A percentile compares a stretch with the other conserved stretches of the same genome.
These are phyloP conservation scores for Verasper variegatus DNA, from an alignment of 2,113 vertebrate genomes.

Conservation along the genomic window DNA sequence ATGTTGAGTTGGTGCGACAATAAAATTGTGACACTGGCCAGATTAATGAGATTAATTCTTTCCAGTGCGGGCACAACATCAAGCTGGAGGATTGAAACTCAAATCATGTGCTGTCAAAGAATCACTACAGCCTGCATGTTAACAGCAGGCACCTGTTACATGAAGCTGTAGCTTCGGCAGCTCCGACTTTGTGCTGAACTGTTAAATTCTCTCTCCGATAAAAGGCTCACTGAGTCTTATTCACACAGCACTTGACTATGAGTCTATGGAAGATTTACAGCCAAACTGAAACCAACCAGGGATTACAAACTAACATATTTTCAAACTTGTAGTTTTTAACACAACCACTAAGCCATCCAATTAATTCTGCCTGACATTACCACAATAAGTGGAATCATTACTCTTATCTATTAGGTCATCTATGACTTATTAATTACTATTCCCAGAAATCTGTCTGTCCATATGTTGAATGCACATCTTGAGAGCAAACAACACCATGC, in stretches of 20 bases:
- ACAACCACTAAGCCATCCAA: too few species aligned
- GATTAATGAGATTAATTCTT: constrained; percentile 41
- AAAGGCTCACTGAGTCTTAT: not conserved
- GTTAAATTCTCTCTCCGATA: too few species aligned
- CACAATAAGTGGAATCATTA: too few species aligned
- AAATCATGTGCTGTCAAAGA: constrained; percentile 30
- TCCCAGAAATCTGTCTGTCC: too few species aligned
- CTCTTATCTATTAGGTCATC: too few species aligned
- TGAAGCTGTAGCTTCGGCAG: not conserved
- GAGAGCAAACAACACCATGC: too few species aligned
- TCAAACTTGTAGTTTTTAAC: too few species aligned
- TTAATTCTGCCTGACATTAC: too few species aligned
- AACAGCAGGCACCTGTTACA: constrained; percentile 33
- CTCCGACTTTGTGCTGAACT: too few species aligned
- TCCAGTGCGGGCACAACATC: not conserved
- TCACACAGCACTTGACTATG: constrained; percentile 1
- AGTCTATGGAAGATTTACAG: constrained; percentile 1
- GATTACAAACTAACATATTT: not conserved
- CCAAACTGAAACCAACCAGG: constrained; percentile 1
- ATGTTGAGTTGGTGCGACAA: constrained; percentile 46
- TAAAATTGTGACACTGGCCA: constrained; percentile 45
- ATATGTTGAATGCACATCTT: too few species aligned
- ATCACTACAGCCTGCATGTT: not conserved
- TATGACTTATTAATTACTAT: too few species aligned
- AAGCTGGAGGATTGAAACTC: constrained; percentile 22